A percentile compares a stretch with the other conserved stretches of the same genome.
Conservation (phyloP, 1,140 invertebrate species). For the Ylistrum balloti region DNA sequence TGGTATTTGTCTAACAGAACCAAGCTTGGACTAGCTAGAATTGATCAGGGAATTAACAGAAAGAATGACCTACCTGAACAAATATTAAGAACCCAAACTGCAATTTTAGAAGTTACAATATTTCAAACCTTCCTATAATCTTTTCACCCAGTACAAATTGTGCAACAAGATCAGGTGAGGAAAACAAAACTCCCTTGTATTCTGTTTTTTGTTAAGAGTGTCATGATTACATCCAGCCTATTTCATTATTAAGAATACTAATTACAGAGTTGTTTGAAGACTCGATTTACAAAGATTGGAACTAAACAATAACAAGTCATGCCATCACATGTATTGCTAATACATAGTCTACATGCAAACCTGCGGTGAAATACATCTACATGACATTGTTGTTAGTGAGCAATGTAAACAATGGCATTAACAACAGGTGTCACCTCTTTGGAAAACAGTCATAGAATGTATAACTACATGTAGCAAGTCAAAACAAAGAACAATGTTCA, state of each 20-base stretch:
- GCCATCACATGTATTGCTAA: not conserved
- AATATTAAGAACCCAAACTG: constrained; percentile 19
- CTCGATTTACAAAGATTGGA: not conserved
- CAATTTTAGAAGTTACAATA: constrained; percentile 49
- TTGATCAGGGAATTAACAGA: not conserved
- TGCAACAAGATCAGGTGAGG: not conserved
- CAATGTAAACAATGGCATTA: not conserved
- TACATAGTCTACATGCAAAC: constrained; percentile 11
- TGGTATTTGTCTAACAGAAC: constrained; percentile 25
- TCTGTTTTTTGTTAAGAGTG: not conserved
- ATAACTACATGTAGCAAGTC: no score
- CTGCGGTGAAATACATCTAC: constrained; percentile 19
- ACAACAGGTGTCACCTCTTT: no score
- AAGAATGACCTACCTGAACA: constrained; percentile 3
- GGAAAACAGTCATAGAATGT: no score
- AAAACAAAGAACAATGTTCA: no score
- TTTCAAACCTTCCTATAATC: constrained; percentile 46
- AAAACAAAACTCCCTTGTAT: not conserved
- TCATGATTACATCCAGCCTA: not conserved
- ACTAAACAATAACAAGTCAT: not conserved
- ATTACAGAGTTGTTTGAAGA: not conserved
- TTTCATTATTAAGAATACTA: constrained; percentile 20
- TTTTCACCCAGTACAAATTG: no score
- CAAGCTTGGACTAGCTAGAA: constrained; percentile 7
- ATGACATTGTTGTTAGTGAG: constrained; percentile 20